Base-by-base conservation (phyloP, 1,140 invertebrate species). In the Himalopsyche phryganea region DNA sequence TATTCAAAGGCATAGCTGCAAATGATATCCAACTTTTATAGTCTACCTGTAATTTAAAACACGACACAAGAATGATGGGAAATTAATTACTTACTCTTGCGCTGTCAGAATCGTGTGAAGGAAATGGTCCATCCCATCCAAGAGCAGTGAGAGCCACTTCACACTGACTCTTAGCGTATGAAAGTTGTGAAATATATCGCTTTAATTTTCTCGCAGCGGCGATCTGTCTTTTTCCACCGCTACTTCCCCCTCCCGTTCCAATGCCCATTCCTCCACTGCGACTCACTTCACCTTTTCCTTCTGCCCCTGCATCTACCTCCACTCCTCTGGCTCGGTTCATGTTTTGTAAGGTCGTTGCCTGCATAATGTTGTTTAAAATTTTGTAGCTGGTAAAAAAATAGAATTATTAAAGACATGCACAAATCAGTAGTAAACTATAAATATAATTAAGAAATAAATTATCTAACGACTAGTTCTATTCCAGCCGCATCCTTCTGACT, bases 311-410 rank as follows among this genome's bases (percentile, higher is more conserved):
- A 68, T 90, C 88, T 54, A 83, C 74, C 75, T 90, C 88, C 13
- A 91, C 79, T 32, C 88, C 88, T 78, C 92, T 89, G 7, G 89
- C 84, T 66, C 89, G 81, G 75, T 93, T 93, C 44, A 94, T 78
- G 70, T 92, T 94, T 74, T 93, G 91, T 52, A 94, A 83, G 1
- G 90, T 92, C 33, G 92, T 94, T 0, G 92, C 91, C 79, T 96
- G 91, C 88, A 95, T 93, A 60, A 95, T 89, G 79, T 94, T 92
- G 18, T 87, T 91, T 0, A 94, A 87, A 60, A 95, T 92, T 66
- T 91, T 90, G 62, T 88, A 91, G 54, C 88, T 89, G 66, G 20
- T 77, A 49, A 42, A 61, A 49, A 41, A 61, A 53, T 60, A n/a
- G n/a, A n/a, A n/a, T n/a, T n/a, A n/a, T n/a, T n/a, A n/a, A n/a